Evolutionary conservation across 1,140 invertebrate genomes (phyloP), one percentile per base, ranked within the genome.

Genomic region (Atta cephalotes): DNA sequence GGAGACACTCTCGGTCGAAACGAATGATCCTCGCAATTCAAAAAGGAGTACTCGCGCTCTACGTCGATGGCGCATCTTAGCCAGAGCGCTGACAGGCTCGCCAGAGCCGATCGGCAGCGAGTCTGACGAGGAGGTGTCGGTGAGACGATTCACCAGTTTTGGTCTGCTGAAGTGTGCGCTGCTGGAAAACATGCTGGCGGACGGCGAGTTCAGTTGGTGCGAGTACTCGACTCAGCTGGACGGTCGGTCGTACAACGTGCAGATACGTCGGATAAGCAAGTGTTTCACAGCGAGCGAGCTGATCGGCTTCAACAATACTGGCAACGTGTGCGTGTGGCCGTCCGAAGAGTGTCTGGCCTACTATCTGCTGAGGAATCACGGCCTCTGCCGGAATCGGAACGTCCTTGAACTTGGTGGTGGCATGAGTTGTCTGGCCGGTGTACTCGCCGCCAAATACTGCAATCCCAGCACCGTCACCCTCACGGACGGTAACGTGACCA

Each of bases 291-390:
- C 97, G 4, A 96, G 96, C 89, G 97, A 97, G 90, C 94, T 98
- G 31, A 97, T 97, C 93, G 98, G 98, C 1, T 98, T 98, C 95
- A 98, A 98, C 93, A 98, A 98, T 90, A 98, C 98, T 1, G 98
- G 98, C n/a, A 98, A 98, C 94, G 96, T 98, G 3, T 98, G 98
- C 95, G 97, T 98, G 2, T 98, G 98, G 98, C 98, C 98, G 12
- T 98, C 98, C 5, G 98, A 98, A 94, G 98, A 98, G 94, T 97
- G 98, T 10, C 93, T 98, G 39, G 96, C 97, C 2, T 97, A 97
- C 90, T 97, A 97, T 93, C 96, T 97, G 85, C 94, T 98, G 53
- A 96, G 96, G 87, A 97, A 98, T 93, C 94, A 96, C 58, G 88
- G 96, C 4, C 93, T 97, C 25, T 98, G 98, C 92, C 94, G 96